Evolutionary conservation across 2,888 invertebrate species (phyloP).

Genomic region (Chouioia cunea): DNA sequence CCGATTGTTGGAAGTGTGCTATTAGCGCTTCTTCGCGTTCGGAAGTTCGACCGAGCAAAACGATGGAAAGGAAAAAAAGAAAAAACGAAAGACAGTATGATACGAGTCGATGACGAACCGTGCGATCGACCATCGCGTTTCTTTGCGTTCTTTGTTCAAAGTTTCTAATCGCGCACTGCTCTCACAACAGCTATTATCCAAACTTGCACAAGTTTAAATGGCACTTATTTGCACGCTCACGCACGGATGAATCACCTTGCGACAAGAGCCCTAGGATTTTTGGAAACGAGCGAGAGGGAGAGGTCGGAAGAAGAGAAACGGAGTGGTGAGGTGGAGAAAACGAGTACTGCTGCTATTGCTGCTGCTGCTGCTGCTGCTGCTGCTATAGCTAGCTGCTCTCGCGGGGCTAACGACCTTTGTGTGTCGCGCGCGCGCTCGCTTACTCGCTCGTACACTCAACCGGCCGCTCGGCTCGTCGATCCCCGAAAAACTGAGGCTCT

Average conservation of each 20-base stretch:
- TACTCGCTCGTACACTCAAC: slow-evolving; percentile 7
- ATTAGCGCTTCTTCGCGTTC: too few relatives aligned
- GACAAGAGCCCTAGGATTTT: too few relatives aligned
- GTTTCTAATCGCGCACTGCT: not conserved
- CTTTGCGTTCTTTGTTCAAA: too few relatives aligned
- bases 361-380: slow-evolving; percentile 8
- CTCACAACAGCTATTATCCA: too few relatives aligned
- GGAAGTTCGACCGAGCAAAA: too few relatives aligned
- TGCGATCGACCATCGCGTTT: not conserved
- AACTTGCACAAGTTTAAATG: too few relatives aligned
- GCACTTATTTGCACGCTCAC: not conserved
- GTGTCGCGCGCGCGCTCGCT: slow-evolving; percentile 19
- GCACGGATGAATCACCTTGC: not conserved
- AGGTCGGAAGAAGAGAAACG: too few relatives aligned
- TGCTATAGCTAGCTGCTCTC: slow-evolving; percentile 3
- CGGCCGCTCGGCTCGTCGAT: not conserved
- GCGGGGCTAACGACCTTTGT: slow-evolving; percentile 43
- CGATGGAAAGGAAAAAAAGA: not conserved
- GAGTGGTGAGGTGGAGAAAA: not conserved
- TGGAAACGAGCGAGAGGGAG: too few relatives aligned
- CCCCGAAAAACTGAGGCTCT: slow-evolving; percentile 16
- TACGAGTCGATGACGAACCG: not conserved
- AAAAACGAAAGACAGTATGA: too few relatives aligned
- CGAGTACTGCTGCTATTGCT: slow-evolving; percentile 2
- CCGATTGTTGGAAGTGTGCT: too few relatives aligned